Percentiles rank a stretch among this genome's conserved stretches.
Evolutionary conservation across 1,140 invertebrate species (phyloP).

Genomic region (Cydia fagiglandana): DNA sequence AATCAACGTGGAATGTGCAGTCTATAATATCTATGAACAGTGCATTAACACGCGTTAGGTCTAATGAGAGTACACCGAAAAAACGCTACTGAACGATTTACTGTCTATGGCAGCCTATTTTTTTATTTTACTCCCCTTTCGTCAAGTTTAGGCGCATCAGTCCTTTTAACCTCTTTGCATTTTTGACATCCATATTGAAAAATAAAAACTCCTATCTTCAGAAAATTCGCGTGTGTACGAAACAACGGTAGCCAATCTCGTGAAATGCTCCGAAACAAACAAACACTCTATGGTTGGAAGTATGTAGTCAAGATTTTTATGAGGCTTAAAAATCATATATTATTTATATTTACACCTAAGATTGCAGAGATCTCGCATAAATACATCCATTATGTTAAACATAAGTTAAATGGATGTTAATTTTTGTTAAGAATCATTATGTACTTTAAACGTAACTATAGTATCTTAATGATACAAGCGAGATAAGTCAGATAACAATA

Average conservation of each 20-base stretch:
- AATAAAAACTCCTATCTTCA: no score
- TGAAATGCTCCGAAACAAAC: no score
- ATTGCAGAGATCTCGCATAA: slow-evolving; percentile 1
- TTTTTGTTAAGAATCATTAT: not conserved
- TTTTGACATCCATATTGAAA: no score
- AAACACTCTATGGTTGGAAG: no score
- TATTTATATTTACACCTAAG: not conserved
- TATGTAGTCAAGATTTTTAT: no score
- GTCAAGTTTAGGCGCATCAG: no score
- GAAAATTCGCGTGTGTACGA: no score
- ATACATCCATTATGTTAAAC: not conserved
- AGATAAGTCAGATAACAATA: not conserved
- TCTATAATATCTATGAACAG: not conserved
- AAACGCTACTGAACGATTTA: not conserved
- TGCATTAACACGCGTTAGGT: not conserved
- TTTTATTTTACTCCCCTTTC: not conserved
- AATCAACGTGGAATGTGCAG: slow-evolving; percentile 8
- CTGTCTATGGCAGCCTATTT: not conserved
- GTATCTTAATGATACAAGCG: not conserved
- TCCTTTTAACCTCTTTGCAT: no score
- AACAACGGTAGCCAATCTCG: no score
- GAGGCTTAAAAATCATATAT: no score
- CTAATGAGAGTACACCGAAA: not conserved
- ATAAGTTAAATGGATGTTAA: not conserved
- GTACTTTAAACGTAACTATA: not conserved